Conservation (phyloP, 2,113 vertebrate species). For the Porphyrio hochstetteri region DNA sequence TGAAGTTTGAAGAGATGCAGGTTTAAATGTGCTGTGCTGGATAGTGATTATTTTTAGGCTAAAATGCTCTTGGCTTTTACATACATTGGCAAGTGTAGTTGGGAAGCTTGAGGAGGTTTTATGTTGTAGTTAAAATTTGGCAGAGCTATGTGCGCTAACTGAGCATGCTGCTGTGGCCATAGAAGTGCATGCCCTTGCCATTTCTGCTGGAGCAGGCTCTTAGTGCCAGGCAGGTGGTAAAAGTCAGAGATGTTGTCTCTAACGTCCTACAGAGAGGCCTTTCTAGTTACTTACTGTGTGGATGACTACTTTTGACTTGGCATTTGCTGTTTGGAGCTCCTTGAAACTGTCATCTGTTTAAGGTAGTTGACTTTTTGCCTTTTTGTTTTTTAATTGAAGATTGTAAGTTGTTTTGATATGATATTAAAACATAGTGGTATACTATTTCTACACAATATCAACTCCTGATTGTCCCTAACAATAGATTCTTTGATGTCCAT, state of each 20-base stretch:
- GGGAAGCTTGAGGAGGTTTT: background rate
- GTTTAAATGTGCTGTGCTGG: background rate
- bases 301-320: background rate
- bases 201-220: background rate
- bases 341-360: background rate
- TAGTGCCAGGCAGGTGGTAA: background rate
- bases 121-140: background rate
- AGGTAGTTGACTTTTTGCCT: background rate
- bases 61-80: background rate
- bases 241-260: background rate
- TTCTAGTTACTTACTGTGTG: background rate
- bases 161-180: background rate
- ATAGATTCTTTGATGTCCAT: background rate
- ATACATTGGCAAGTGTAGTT: background rate
- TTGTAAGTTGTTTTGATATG: background rate
- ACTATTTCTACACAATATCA: background rate
- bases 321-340: background rate
- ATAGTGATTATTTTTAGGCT: background rate
- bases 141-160: background rate
- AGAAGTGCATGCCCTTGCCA: accelerated
- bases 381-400: background rate
- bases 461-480: background rate
- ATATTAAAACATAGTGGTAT: background rate
- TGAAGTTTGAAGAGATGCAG: background rate
- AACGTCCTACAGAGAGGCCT: background rate